A percentile compares a stretch with the other conserved stretches of the same genome.
These are phyloP conservation scores for Strigops habroptila DNA, from an alignment of 2,113 vertebrate species.

Conservation along the genomic window DNA sequence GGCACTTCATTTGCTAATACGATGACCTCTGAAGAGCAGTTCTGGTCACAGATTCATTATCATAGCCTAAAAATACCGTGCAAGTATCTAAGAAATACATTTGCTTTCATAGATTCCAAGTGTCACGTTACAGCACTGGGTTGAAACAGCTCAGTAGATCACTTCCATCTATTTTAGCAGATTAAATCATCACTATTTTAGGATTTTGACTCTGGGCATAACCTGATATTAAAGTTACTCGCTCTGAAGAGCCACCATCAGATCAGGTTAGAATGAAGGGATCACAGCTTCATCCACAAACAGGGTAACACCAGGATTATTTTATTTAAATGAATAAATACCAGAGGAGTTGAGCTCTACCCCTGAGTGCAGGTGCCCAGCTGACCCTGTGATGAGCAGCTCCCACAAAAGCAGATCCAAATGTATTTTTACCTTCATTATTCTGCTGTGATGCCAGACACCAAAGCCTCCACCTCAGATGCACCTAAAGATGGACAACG, in stretches of 20 bases:
- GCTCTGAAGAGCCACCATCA: background rate
- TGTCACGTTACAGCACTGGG: background rate
- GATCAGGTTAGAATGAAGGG: background rate
- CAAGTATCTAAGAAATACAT: background rate
- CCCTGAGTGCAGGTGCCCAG: background rate
- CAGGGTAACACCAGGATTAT: background rate
- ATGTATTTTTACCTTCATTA: background rate
- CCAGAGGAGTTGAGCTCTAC: background rate
- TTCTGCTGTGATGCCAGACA: background rate
- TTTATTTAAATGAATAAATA: background rate
- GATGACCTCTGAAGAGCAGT: background rate
- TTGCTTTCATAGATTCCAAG: background rate
- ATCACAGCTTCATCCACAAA: background rate
- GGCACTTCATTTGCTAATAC: background rate
- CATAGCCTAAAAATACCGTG: conserved; percentile 4
- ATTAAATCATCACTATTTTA: conserved; percentile 35
- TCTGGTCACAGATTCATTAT: background rate
- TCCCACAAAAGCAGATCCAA: background rate
- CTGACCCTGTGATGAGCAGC: background rate
- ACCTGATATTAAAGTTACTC: background rate
- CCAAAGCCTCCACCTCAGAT: background rate
- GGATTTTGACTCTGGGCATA: background rate
- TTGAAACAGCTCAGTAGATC: background rate
- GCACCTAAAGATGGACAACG: fast-evolving
- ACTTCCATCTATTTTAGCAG: background rate